A percentile compares a stretch with the other conserved stretches of the same genome.
phyloP scores from a whole-genome alignment of 2,113 vertebrate genomes.

The Eidolon helvum region DNA sequence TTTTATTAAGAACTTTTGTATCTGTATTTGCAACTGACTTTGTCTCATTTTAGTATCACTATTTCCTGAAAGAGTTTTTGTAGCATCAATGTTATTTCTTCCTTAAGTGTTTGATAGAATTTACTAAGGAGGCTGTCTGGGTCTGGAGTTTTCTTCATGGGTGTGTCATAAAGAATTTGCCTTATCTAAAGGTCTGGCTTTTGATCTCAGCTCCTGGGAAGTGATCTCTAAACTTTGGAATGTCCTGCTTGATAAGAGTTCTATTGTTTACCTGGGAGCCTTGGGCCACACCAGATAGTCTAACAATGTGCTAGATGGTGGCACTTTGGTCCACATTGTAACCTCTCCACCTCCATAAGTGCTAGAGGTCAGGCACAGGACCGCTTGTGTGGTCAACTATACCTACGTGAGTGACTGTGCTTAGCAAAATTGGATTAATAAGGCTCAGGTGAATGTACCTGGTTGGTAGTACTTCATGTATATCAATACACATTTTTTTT shows the following conservation, averaged over 20 bases:
- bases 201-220: background rate
- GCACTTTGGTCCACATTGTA: background rate
- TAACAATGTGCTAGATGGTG: background rate
- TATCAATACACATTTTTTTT: background rate
- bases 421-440: background rate
- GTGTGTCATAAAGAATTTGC: background rate
- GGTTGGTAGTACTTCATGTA: background rate
- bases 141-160: background rate
- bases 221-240: background rate
- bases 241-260: background rate
- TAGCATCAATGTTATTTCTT: background rate
- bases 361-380: background rate
- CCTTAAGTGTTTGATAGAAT: background rate
- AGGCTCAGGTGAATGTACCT: background rate
- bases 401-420: background rate
- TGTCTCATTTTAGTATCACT: background rate
- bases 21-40: background rate
- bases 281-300: background rate
- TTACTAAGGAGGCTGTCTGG: background rate
- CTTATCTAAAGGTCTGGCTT: background rate
- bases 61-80: background rate
- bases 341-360: background rate
- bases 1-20: background rate
- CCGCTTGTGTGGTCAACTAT: background rate
- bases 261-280: background rate